Conservation (phyloP, 2,797 vertebrate genomes). For the Echeneis naucrates region DNA sequence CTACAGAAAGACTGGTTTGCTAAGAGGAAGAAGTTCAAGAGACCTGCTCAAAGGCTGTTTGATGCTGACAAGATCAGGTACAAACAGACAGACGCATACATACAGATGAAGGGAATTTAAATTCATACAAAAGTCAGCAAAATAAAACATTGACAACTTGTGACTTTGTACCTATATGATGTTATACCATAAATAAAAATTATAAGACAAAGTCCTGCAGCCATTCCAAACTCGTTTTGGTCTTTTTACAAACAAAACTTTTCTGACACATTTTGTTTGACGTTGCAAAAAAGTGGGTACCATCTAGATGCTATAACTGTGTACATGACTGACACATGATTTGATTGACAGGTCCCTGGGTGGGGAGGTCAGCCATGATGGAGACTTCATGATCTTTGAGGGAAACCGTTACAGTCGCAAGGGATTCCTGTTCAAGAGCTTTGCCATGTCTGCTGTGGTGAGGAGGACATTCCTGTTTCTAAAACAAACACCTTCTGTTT, state of each 20-base stretch:
- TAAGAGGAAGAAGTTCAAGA: constrained; percentile 95
- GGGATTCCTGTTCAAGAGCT: constrained; percentile 97
- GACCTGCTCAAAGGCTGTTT: constrained; percentile 92
- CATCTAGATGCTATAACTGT: neutral
- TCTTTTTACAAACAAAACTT: too few relatives aligned
- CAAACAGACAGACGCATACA: neutral
- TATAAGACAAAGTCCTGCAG: too few relatives aligned
- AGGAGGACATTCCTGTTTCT: constrained; percentile 36
- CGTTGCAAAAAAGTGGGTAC: too few relatives aligned
- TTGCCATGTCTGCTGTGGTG: constrained; percentile 97
- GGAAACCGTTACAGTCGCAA: constrained; percentile 97
- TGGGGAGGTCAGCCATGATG: constrained; percentile 94
- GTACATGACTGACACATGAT: neutral
- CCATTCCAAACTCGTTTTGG: neutral
- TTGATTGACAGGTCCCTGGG: constrained; percentile 88
- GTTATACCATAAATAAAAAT: neutral
- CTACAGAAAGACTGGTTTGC: constrained; percentile 96
- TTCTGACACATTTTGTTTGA: too few relatives aligned
- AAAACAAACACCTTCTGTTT: neutral
- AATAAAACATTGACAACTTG: neutral
- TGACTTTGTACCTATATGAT: too few relatives aligned
- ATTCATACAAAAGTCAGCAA: neutral
- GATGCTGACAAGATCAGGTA: constrained; percentile 96
- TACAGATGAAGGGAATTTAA: neutral
- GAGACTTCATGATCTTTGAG: constrained; percentile 98